These are phyloP conservation scores for Peromyscus eremicus DNA, from an alignment of 2,797 vertebrate genomes.

Conservation along the genomic window DNA sequence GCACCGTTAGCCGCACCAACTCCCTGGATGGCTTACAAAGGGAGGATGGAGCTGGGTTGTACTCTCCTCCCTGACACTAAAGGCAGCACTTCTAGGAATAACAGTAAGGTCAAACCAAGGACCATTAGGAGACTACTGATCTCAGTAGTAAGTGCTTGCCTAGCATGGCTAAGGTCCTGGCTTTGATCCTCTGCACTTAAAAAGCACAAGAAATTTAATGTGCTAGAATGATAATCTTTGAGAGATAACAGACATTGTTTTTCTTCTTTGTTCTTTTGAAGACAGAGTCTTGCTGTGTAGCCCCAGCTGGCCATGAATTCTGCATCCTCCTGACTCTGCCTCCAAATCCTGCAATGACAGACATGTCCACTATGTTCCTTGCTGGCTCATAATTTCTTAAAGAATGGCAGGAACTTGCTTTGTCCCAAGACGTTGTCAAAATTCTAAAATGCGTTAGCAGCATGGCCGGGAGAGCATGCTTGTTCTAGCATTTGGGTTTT, in stretches of 20 bases:
- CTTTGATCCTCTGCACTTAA: not conserved
- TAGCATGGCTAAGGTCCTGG: not conserved
- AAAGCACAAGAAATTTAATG: not conserved
- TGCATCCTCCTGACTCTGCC: not conserved
- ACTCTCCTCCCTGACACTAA: not conserved
- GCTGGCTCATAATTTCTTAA: not conserved
- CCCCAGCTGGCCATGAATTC: not conserved
- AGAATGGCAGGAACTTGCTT: not conserved
- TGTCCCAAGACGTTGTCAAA: not conserved
- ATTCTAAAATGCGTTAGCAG: not conserved
- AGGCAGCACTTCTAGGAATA: not conserved
- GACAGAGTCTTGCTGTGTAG: not conserved
- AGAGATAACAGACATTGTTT: not conserved
- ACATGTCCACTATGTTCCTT: too few relatives aligned
- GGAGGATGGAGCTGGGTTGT: not conserved
- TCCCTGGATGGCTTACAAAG: not conserved
- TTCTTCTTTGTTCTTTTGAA: not conserved
- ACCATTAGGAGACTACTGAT: conserved; percentile 23
- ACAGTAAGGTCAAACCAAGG: conserved; percentile 40
- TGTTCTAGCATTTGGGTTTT: conserved; percentile 25
- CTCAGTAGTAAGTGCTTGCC: not conserved
- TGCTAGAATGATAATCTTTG: not conserved
- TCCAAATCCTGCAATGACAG: not conserved
- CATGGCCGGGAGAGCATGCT: not conserved
- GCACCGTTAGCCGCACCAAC: not conserved